phyloP scores from a whole-genome alignment of 2,888 invertebrate species.

The Tachystola acroxantha region DNA sequence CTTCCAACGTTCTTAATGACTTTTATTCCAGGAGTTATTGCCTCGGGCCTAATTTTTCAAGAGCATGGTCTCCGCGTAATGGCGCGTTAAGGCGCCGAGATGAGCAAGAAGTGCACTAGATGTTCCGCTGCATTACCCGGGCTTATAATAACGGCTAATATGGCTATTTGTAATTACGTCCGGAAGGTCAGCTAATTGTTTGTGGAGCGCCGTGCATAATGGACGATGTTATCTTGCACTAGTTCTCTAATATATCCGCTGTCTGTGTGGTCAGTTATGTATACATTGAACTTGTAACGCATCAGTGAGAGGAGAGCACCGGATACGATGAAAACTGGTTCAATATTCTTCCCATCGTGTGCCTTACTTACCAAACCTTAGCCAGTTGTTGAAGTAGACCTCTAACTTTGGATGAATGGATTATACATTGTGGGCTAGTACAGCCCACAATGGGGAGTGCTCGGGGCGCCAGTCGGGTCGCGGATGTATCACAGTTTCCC shows the following conservation, averaged over 20 bases:
- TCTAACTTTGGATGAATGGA: too few species aligned
- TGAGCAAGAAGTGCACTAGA: conserved; percentile 12
- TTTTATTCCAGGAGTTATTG: not conserved
- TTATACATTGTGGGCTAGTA: too few species aligned
- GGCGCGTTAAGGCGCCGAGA: conserved; percentile 23
- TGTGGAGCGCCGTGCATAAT: conserved; percentile 3
- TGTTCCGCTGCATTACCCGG: conserved; percentile 21
- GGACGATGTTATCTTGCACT: conserved; percentile 3
- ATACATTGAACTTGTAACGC: too few species aligned
- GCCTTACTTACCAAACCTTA: too few species aligned
- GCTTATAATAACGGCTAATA: conserved; percentile 18
- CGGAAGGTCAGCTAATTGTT: conserved; percentile 13
- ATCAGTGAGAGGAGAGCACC: too few species aligned
- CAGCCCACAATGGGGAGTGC: too few species aligned
- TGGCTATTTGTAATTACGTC: conserved; percentile 21
- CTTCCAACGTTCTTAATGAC: not conserved
- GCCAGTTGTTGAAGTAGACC: too few species aligned
- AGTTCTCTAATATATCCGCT: conserved; percentile 1
- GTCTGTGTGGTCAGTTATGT: not conserved
- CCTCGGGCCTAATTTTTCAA: conserved; percentile 4
- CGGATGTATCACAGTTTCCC: too few species aligned
- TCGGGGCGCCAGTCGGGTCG: too few species aligned
- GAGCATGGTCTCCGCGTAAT: conserved; percentile 16
- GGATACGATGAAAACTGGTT: too few species aligned
- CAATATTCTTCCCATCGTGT: too few species aligned